Percentiles rank a stretch among this genome's conserved stretches.
phyloP scores from a whole-genome alignment of 2,113 vertebrate genomes.

The Dissostichus mawsoni region DNA sequence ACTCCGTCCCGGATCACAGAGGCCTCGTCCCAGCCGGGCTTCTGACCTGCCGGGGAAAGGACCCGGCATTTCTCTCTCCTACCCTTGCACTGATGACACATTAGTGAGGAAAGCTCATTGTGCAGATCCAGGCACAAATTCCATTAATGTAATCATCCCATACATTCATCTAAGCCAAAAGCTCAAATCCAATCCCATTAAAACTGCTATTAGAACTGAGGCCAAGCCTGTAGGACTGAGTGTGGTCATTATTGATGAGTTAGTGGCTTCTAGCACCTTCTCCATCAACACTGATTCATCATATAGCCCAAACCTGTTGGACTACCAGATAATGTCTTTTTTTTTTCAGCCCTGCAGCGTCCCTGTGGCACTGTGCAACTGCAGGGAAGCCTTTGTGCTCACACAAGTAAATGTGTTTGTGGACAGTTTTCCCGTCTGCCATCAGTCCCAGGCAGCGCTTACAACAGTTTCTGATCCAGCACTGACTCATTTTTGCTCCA shows the following conservation, averaged over 20 bases:
- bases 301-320: constrained; percentile 24
- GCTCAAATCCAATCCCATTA: constrained; percentile 50
- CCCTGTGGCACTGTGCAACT: constrained; percentile 1
- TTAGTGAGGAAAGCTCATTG: constrained; percentile 48
- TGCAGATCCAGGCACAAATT: constrained; percentile 53
- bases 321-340: constrained; percentile 11
- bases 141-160: constrained; percentile 50
- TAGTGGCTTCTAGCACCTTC: constrained; percentile 38
- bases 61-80: not conserved
- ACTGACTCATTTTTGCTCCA: constrained; percentile 29
- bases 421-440: constrained; percentile 25
- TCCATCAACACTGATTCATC: constrained; percentile 52
- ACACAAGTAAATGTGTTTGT: constrained; percentile 39
- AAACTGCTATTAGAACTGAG: constrained; percentile 47
- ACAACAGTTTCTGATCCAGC: not conserved
- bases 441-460: constrained; percentile 20
- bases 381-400: constrained; percentile 26
- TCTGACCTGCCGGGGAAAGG: constrained; percentile 39
- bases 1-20: constrained; percentile 50
- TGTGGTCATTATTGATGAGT: constrained; percentile 40
- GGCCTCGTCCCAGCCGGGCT: constrained; percentile 33
- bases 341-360: not conserved
- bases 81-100: constrained; percentile 10
- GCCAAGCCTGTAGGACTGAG: constrained; percentile 22
- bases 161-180: constrained; percentile 54